Conservation (phyloP, 2,113 vertebrate species). For the Sprattus sprattus region DNA sequence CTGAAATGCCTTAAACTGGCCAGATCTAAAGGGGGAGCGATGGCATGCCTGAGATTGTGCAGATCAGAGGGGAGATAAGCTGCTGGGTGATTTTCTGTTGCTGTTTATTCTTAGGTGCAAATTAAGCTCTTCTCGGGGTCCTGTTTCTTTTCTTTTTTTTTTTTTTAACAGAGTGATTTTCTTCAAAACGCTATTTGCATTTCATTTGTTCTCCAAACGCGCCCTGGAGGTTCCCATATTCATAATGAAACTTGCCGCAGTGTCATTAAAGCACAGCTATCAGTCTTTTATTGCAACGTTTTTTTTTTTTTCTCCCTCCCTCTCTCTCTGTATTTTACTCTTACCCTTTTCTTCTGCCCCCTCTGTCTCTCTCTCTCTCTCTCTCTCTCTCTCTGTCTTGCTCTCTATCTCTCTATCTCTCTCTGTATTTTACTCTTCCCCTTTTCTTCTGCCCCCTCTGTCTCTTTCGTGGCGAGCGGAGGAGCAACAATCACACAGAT, state of each 20-base stretch:
- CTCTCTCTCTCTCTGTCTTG: background rate
- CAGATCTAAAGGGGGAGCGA: background rate
- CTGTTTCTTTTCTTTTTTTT: background rate
- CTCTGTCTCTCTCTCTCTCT: background rate
- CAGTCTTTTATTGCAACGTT: conserved; percentile 32
- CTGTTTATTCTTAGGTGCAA: background rate
- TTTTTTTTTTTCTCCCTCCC: conserved; percentile 8
- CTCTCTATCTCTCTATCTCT: background rate
- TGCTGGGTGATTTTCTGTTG: background rate
- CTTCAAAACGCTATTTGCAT: conserved; percentile 49
- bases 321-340: background rate
- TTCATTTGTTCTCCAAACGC: conserved; percentile 47
- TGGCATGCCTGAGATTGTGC: background rate
- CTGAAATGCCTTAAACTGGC: background rate
- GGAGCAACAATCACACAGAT: conserved; percentile 13
- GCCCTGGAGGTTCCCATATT: conserved; percentile 44
- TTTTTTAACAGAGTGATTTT: conserved; percentile 28
- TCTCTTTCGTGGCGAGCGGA: background rate
- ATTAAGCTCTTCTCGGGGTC: conserved; percentile 29
- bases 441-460: background rate
- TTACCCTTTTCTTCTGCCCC: background rate
- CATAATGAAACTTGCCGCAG: conserved; percentile 43
- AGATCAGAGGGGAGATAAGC: background rate
- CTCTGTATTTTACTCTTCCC: background rate
- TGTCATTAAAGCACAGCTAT: conserved; percentile 42